Conservation (phyloP, 2,888 invertebrate species). For the Stenodema calcarata region DNA sequence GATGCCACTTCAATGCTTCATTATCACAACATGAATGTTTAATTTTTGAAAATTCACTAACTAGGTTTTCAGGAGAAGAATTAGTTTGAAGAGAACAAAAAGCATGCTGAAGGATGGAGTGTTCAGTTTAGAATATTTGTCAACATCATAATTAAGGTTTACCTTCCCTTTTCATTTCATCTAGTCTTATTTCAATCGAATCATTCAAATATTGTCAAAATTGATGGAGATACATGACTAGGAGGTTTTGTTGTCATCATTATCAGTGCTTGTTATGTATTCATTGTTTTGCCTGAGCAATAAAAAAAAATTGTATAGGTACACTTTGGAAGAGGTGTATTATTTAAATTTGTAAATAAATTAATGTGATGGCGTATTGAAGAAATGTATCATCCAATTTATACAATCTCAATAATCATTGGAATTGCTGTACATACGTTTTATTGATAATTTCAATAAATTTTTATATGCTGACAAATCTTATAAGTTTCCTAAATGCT, state of each 20-base stretch:
- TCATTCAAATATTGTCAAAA: neutral
- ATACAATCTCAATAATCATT: conserved; percentile 18
- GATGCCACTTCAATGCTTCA: too few species aligned
- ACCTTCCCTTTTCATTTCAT: neutral
- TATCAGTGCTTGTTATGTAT: conserved; percentile 15
- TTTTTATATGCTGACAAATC: conserved; percentile 10
- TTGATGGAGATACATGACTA: neutral
- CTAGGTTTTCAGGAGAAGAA: too few species aligned
- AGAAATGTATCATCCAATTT: neutral
- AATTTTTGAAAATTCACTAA: too few species aligned
- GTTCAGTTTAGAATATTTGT: neutral
- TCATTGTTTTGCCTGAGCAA: conserved; percentile 30
- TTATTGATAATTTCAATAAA: conserved; percentile 8
- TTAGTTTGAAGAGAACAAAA: neutral
- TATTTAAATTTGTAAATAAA: neutral
- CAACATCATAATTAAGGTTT: neutral
- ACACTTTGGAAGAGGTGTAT: neutral
- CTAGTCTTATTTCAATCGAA: neutral
- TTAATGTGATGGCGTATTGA: neutral
- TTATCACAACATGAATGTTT: too few species aligned
- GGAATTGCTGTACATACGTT: conserved; percentile 32
- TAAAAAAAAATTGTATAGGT: conserved; percentile 1
- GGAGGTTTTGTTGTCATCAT: neutral
- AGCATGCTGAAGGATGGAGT: neutral
- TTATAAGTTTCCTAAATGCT: conserved; percentile 26